phyloP scores from a whole-genome alignment of 2,888 invertebrate genomes.

The Schrankia costaestrigalis region DNA sequence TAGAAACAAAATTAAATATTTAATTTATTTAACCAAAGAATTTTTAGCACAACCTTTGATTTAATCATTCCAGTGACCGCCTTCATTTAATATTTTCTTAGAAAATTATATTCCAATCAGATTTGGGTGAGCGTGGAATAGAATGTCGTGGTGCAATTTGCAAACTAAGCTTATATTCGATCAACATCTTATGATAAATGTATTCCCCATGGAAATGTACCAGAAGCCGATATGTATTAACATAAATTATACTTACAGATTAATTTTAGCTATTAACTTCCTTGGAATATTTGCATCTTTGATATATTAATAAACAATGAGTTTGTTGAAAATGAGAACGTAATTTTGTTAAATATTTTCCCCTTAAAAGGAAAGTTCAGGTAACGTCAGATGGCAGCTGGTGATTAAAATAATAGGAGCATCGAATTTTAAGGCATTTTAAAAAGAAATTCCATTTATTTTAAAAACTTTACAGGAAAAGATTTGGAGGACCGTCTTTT shows the following conservation, averaged over 20 bases:
- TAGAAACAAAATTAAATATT: too few species aligned
- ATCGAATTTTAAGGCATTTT: constrained; percentile 7
- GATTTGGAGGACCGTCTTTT: too few species aligned
- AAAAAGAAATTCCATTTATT: too few species aligned
- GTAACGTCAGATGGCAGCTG: constrained; percentile 20
- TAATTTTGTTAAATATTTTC: constrained; percentile 21
- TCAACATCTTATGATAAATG: constrained; percentile 65
- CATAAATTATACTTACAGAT: constrained; percentile 71
- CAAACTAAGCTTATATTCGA: constrained; percentile 55
- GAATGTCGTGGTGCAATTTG: constrained; percentile 45
- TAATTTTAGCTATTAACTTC: constrained; percentile 41
- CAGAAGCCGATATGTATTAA: constrained; percentile 54
- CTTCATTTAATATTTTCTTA: constrained; percentile 30
- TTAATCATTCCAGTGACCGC: too few species aligned
- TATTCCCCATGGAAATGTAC: constrained; percentile 52
- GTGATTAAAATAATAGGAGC: constrained; percentile 14
- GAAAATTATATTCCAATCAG: constrained; percentile 54
- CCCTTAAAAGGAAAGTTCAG: constrained; percentile 6
- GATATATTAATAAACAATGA: constrained; percentile 33
- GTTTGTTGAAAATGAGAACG: constrained; percentile 17
- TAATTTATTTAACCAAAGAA: background rate
- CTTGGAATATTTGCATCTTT: constrained; percentile 25
- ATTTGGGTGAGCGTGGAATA: constrained; percentile 40
- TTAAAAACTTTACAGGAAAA: too few species aligned
- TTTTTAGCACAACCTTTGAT: too few species aligned